Evolutionary conservation across 2,888 invertebrate genomes (phyloP).

Genomic region (Pachymerium ferrugineum): DNA sequence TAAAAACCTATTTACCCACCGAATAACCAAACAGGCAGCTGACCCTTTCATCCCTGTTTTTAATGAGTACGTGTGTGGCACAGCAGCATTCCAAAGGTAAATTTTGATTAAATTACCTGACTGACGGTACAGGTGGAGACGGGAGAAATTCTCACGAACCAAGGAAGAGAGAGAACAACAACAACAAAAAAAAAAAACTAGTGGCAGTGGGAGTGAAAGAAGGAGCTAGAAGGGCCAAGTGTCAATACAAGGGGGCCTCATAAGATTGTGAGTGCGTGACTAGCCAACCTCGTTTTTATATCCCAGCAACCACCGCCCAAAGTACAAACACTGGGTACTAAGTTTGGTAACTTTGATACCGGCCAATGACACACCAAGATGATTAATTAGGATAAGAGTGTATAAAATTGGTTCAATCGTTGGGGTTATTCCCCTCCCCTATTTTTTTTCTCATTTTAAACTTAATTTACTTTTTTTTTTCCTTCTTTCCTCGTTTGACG

Average conservation of each 20-base stretch:
- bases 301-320: constrained; percentile 9
- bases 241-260: neutral
- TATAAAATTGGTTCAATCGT: neutral
- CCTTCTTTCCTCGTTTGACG: neutral
- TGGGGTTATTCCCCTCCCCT: neutral
- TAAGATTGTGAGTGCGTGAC: constrained; percentile 14
- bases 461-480: neutral
- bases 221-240: constrained; percentile 14
- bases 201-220: constrained; percentile 20
- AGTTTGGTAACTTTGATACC: too few relatives aligned
- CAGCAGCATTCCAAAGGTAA: constrained; percentile 18
- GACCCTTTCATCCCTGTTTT: constrained; percentile 15
- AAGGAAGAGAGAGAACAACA: too few relatives aligned
- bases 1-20: too few relatives aligned
- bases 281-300: constrained; percentile 12
- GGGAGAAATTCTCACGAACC: constrained; percentile 12
- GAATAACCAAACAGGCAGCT: too few relatives aligned
- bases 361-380: neutral
- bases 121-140: neutral
- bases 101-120: constrained; percentile 18
- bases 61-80: constrained; percentile 18
- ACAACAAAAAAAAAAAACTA: neutral
- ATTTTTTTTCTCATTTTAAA: neutral
- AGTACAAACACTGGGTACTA: neutral
- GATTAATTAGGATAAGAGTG: too few relatives aligned